Base-by-base conservation (phyloP, 2,113 vertebrate species). In the Ciconia maguari region DNA sequence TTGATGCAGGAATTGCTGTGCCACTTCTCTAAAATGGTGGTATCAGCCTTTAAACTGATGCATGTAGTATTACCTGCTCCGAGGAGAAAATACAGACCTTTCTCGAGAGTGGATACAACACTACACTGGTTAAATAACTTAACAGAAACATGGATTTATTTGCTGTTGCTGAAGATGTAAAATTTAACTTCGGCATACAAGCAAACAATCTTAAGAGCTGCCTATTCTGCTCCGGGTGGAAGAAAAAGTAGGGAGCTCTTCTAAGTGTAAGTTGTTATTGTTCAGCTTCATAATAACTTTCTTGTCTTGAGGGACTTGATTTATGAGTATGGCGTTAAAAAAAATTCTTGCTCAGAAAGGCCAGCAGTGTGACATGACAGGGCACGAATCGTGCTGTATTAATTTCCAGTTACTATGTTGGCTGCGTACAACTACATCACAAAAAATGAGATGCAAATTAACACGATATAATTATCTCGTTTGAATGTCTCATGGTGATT, bases 381-480 rank as follows among this genome's bases (percentile, higher is more conserved):
- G 86, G 55, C 65, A 69, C 1, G 21, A 84, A 38, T 51, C 4
- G 6, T 11, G 5, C 52, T 51, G 24, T 34, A 15, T 66, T 89
- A 13, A 84, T 85, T 83, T 41, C 81, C 79, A 69, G 44, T 83
- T 70, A 9, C 79, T 71, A 10, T 11, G 6, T 16, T 87, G 48
- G 38, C 90, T 65, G 42, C 2, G 0, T 48, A 19, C 60, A 83
- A 30, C n/a, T 15, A 6, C 52, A n/a, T 25, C 69, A 32, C 32
- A 26, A 27, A 92, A 92, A 84, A 62, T 16, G 48, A 93, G 64
- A 93, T 83, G 92, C 83, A 91, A 77, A 95, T 88, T 29, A 83
- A 54, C 60, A 72, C 0, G 1, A 52, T 42, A 9, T 17, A 55
- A 76, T 88, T 51, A 42, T 6, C 57, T 66, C 3, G 6, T 75